phyloP scores from a whole-genome alignment of 2,113 vertebrate species.

The Sinocyclocheilus grahami region DNA sequence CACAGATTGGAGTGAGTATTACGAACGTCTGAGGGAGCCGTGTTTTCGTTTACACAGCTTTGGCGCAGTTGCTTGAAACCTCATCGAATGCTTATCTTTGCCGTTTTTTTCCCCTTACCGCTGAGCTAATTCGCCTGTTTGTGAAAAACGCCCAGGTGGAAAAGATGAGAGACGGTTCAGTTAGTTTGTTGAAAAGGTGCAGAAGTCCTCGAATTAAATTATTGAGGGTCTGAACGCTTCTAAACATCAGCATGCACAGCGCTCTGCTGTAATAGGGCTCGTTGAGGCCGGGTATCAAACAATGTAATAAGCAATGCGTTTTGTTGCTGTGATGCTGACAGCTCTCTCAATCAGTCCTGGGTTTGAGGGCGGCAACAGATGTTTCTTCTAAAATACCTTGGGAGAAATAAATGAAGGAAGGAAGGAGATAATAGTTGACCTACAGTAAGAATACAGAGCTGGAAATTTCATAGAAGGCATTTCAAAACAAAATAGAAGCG shows the following conservation, averaged over 20 bases:
- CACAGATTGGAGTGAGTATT: background rate
- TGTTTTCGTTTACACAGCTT: conserved; percentile 16
- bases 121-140: conserved; percentile 22
- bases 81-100: conserved; percentile 3
- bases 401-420: background rate
- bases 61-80: background rate
- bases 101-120: background rate
- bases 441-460: background rate
- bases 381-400: background rate
- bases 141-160: conserved; percentile 25
- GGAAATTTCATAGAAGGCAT: background rate
- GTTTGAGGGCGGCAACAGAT: conserved; percentile 23
- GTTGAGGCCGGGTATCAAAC: conserved; percentile 30
- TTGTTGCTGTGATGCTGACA: conserved; percentile 39
- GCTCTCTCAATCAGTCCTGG: conserved; percentile 43
- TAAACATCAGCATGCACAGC: background rate
- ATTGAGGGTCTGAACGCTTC: conserved; percentile 30
- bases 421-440: background rate
- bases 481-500: background rate
- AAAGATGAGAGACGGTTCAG: conserved; percentile 38
- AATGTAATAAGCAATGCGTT: conserved; percentile 39
- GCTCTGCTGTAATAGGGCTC: conserved; percentile 27
- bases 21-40: background rate
- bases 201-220: conserved; percentile 51
- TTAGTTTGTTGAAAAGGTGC: conserved; percentile 25